Percentiles rank a stretch among this genome's conserved stretches.
These are phyloP conservation scores for Bergia puertoricense DNA, from an alignment of 92 coral and sea anemone species.

Conservation along the genomic window DNA sequence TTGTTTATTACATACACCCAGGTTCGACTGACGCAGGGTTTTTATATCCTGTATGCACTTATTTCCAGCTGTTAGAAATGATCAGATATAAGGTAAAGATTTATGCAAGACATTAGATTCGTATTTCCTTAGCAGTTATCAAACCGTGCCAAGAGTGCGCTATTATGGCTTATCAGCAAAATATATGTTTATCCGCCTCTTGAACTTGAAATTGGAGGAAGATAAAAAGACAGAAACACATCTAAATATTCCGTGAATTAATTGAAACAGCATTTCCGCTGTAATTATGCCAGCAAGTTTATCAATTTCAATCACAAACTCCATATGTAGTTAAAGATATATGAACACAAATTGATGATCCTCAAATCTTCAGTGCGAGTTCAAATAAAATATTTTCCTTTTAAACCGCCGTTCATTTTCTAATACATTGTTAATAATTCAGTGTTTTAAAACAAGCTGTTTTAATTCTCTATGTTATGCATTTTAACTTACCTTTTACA, in stretches of 20 bases:
- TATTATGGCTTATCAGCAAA: neutral
- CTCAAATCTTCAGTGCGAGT: neutral
- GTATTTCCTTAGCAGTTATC: neutral
- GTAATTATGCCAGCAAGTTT: neutral
- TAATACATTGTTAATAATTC: conserved; percentile 1
- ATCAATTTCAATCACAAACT: neutral
- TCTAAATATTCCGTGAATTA: neutral
- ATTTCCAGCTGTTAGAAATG: neutral
- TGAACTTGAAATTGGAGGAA: conserved; percentile 1
- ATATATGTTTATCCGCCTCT: neutral
- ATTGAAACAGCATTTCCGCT: neutral
- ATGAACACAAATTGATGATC: neutral
- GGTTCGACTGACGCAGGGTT: neutral
- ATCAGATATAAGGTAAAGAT: neutral
- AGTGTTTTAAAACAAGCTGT: conserved; percentile 3
- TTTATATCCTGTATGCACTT: neutral
- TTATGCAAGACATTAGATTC: neutral
- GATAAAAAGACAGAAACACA: conserved; percentile 5
- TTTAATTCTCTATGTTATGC: neutral
- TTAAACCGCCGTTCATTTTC: neutral
- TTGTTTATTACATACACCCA: neutral
- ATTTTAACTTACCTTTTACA: conserved; percentile 3
- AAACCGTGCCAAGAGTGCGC: neutral
- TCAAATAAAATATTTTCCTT: neutral
- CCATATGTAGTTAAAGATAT: neutral